These are phyloP conservation scores for Netelia inedita DNA, from an alignment of 2,888 invertebrate species.

Conservation along the genomic window DNA sequence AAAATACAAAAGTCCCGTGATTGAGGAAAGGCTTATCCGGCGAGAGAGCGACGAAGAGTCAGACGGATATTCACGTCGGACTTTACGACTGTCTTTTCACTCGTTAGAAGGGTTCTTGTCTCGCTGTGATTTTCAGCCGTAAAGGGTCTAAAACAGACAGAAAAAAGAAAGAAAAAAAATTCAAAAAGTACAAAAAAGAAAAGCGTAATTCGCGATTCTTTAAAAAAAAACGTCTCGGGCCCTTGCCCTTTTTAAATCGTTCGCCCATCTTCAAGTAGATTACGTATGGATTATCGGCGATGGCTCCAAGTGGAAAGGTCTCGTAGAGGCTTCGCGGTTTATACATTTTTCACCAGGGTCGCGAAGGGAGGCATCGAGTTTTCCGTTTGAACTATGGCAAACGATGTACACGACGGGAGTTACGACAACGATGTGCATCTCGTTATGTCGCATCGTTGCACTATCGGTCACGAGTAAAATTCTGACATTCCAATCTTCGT, in stretches of 20 bases:
- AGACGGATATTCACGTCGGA: constrained; percentile 56
- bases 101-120: constrained; percentile 68
- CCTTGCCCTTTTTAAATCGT: constrained; percentile 33
- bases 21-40: constrained; percentile 75
- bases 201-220: neutral
- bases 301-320: neutral
- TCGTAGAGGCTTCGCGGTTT: neutral
- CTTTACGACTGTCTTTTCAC: constrained; percentile 48
- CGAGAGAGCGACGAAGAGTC: constrained; percentile 50
- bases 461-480: constrained; percentile 11
- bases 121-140: constrained; percentile 35
- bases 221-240: neutral
- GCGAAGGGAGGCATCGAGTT: neutral
- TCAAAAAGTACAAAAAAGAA: neutral
- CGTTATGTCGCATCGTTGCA: constrained; percentile 1
- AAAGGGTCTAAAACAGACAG: neutral
- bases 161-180: neutral
- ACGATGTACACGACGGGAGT: neutral
- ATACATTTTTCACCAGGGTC: constrained; percentile 8
- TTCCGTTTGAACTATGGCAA: constrained; percentile 7
- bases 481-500: neutral
- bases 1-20: constrained; percentile 72
- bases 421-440: constrained; percentile 2
- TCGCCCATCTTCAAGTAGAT: constrained; percentile 10
- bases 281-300: constrained; percentile 4